A percentile compares a stretch with the other conserved stretches of the same genome.
Conservation (phyloP, 2,888 invertebrate species). For the Tetrapedia diversipes region DNA sequence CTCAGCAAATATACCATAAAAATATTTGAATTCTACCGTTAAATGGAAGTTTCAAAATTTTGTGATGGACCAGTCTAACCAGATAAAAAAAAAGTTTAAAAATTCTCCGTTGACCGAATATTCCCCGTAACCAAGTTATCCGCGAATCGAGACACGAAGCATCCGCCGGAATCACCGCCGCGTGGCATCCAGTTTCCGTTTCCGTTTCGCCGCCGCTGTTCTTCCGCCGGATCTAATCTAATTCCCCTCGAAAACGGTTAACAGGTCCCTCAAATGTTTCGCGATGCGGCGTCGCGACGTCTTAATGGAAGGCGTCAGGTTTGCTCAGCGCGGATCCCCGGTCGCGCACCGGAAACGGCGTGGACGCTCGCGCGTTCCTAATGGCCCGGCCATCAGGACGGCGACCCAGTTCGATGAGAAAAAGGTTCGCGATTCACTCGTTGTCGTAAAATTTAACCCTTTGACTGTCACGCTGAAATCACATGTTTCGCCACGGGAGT, state of each 20-base stretch:
- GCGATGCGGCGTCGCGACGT: conserved; percentile 36
- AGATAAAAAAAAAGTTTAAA: too few relatives aligned
- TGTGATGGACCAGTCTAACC: too few relatives aligned
- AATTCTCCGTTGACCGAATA: background rate
- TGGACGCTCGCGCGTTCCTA: conserved; percentile 9
- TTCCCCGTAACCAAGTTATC: background rate
- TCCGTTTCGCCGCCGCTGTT: conserved; percentile 10
- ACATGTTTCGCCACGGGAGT: too few relatives aligned
- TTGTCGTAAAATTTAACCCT: too few relatives aligned
- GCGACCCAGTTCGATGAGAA: conserved; percentile 19
- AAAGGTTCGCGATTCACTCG: background rate
- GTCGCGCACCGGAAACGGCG: conserved; percentile 21
- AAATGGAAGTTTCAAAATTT: too few relatives aligned
- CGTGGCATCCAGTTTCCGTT: conserved; percentile 1
- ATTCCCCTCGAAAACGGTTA: conserved; percentile 27
- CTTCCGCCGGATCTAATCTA: conserved; percentile 17
- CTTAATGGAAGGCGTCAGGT: conserved; percentile 53
- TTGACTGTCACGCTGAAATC: too few relatives aligned
- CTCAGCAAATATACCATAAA: too few relatives aligned
- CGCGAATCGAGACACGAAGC: background rate
- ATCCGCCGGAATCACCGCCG: background rate
- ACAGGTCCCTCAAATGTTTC: conserved; percentile 25
- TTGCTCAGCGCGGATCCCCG: conserved; percentile 26
- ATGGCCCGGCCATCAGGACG: conserved; percentile 17
- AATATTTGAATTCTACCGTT: too few relatives aligned